Evolutionary conservation across 2,797 vertebrate species (phyloP), one percentile per base, ranked within the genome.

Genomic region (Schizothorax lantsangensis): DNA sequence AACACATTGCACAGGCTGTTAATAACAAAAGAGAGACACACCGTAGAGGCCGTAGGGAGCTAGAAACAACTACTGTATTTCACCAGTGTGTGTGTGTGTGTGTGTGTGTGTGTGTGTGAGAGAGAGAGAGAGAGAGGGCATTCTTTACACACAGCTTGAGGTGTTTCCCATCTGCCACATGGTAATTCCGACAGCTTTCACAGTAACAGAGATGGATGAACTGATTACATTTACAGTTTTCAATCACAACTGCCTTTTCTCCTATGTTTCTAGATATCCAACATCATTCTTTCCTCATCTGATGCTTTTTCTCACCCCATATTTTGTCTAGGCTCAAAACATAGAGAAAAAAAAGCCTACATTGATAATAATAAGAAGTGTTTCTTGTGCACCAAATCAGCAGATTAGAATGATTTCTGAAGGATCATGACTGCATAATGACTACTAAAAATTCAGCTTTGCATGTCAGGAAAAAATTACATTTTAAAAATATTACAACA

Each of bases 211-310:
- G 87, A 84, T 71, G 83, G 73, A 88, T 78, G 73, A 86, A 88
- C 86, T 90, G 87, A 91, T 90, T 90, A 87, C 84, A 87, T 88
- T 87, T 84, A 79, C 86, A 88, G 84, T 84, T 82, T 83, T 78
- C 84, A 59, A 85, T 88, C 33, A 52, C 84, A 87, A 19, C 74
- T 19, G 15, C 30, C 64, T 12, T 79, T 71, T 71, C 12, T 71
- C 26, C 66, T 80, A 47, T 45, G 45, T 19, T 62, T 72, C 15
- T 64, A 36, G 47, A 59, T 45, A 43, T 68, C 57, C 45, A 38
- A 8, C 19, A 59, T 9, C 17, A 49, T 57, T 69, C 21, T 68
- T 68, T 84, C 23, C 26, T 81, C 43, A 72, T 86, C 40, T 72
- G 49, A 45, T 71, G 75, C 45, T 79, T 59, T 79, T 38, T 36